These are phyloP conservation scores for Petromus typicus DNA, from an alignment of 2,113 vertebrate genomes.

Conservation along the genomic window DNA sequence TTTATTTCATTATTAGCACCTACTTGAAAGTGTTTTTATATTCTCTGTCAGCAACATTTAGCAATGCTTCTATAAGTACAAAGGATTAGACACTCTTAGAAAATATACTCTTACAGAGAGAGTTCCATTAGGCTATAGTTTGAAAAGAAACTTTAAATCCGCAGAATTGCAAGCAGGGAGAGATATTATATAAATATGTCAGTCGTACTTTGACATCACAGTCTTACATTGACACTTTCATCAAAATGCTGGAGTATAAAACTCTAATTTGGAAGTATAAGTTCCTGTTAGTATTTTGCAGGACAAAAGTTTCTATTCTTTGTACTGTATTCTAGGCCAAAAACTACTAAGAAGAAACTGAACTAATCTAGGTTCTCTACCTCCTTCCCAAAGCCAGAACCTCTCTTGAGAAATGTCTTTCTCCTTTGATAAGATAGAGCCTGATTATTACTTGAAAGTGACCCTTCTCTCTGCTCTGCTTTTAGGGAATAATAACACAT, in stretches of 20 bases:
- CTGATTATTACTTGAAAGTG: background rate
- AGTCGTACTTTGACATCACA: conserved; percentile 58
- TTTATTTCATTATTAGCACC: conserved; percentile 45
- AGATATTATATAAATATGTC: conserved; percentile 57
- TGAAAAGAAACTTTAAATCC: conserved; percentile 57
- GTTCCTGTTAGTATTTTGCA: background rate
- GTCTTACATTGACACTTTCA: conserved; percentile 18
- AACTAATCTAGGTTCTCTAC: background rate
- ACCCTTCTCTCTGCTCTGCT: background rate
- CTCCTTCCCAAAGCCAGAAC: background rate
- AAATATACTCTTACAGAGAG: background rate
- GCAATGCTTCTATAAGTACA: background rate
- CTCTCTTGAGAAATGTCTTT: background rate
- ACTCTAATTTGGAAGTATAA: background rate
- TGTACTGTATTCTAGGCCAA: background rate
- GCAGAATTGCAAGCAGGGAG: conserved; percentile 22
- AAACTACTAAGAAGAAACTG: conserved; percentile 2
- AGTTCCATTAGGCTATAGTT: conserved; percentile 4
- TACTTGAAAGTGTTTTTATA: background rate
- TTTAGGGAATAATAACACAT: background rate
- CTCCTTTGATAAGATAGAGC: background rate
- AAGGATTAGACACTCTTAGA: background rate
- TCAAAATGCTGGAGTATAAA: conserved; percentile 29
- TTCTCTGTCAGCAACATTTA: background rate
- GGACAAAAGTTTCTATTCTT: conserved; percentile 20